Conservation (phyloP, 2,113 vertebrate genomes). For the Malurus alboscapulatus region DNA sequence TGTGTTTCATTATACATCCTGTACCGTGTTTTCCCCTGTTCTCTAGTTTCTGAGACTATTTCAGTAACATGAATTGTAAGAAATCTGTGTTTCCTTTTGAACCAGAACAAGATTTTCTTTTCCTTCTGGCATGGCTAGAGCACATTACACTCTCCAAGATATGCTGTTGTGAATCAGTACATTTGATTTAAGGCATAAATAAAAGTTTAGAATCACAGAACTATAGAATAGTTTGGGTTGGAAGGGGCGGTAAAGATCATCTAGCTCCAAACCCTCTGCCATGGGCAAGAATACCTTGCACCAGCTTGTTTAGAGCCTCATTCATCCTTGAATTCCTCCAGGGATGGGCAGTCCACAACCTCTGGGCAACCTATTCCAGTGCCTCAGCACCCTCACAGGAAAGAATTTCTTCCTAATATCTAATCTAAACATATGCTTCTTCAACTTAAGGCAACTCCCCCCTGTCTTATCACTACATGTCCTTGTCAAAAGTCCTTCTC, state of each 20-base stretch:
- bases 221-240: neutral
- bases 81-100: neutral
- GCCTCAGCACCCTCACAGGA: neutral
- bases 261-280: neutral
- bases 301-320: neutral
- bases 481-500: neutral
- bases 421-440: neutral
- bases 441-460: neutral
- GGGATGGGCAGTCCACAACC: too few species aligned
- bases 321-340: neutral
- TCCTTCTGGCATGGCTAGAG: neutral
- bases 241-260: neutral
- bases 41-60: neutral
- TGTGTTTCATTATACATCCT: neutral
- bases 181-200: neutral
- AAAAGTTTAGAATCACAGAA: neutral
- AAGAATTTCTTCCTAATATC: neutral
- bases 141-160: neutral
- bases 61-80: neutral
- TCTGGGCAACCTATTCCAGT: neutral
- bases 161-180: neutral
- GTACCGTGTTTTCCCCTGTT: neutral
- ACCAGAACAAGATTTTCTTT: neutral
- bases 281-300: neutral
- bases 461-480: neutral